These are phyloP conservation scores for Eudasyphora cyanicolor DNA, from an alignment of 2,888 invertebrate genomes.

Conservation along the genomic window DNA sequence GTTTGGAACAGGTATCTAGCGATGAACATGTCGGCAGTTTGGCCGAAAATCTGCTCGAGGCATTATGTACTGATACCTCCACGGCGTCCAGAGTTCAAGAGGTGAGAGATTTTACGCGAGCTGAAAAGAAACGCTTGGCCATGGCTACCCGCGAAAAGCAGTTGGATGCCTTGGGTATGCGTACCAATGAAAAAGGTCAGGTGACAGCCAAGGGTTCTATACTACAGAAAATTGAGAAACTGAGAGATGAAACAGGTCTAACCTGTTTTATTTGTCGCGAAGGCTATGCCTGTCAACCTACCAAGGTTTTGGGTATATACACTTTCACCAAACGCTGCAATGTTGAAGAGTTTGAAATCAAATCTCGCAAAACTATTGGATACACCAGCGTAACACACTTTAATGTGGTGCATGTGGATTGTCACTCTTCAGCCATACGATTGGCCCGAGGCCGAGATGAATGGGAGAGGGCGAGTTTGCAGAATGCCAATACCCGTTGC, in stretches of 20 bases:
- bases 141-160: constrained; percentile 99
- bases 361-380: constrained; percentile 89
- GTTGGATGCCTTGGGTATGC: constrained; percentile 95
- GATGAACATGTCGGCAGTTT: constrained; percentile 98
- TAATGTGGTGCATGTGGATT: constrained; percentile 98
- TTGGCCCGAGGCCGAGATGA: constrained; percentile 90
- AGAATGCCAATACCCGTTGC: constrained; percentile 98
- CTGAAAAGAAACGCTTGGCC: constrained; percentile 97
- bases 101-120: constrained; percentile 94
- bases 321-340: constrained; percentile 97
- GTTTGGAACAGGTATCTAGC: constrained; percentile 97
- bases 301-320: constrained; percentile 96
- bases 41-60: constrained; percentile 96
- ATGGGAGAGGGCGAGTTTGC: constrained; percentile 98
- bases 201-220: constrained; percentile 95
- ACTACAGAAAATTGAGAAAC: constrained; percentile 95
- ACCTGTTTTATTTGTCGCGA: constrained; percentile 99
- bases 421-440: constrained; percentile 97
- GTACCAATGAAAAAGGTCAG: constrained; percentile 98
- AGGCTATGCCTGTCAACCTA: constrained; percentile 97
- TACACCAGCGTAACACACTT: constrained; percentile 98
- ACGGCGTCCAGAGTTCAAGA: constrained; percentile 94
- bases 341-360: constrained; percentile 95
- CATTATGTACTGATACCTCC: constrained; percentile 88
- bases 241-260: constrained; percentile 96